phyloP scores from a whole-genome alignment of 2,888 invertebrate species.

The Apocheima hispidaria region DNA sequence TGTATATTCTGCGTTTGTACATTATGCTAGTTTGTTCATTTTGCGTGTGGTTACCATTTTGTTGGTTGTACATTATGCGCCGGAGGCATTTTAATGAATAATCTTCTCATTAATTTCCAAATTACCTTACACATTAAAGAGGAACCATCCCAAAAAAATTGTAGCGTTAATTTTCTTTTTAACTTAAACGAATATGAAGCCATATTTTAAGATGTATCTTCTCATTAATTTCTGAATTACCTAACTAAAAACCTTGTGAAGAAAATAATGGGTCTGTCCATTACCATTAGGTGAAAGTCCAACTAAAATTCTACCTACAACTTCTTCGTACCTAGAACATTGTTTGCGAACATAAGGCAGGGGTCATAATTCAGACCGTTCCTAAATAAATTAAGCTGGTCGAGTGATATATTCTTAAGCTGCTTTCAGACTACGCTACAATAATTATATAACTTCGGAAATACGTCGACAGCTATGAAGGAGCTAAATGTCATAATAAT shows the following conservation, averaged over 20 bases:
- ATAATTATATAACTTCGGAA: background rate
- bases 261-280: constrained; percentile 9
- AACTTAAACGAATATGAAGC: background rate
- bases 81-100: too few relatives aligned
- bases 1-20: too few relatives aligned
- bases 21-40: too few relatives aligned
- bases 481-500: too few relatives aligned
- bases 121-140: background rate
- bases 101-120: background rate
- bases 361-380: constrained; percentile 19
- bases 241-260: background rate
- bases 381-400: constrained; percentile 26
- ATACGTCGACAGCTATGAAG: too few relatives aligned
- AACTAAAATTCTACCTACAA: constrained; percentile 11
- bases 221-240: constrained; percentile 9
- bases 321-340: constrained; percentile 5
- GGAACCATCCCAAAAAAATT: too few relatives aligned
- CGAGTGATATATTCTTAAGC: constrained; percentile 8
- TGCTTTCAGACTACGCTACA: background rate
- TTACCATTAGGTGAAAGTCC: background rate
- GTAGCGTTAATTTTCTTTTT: background rate
- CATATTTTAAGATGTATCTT: constrained; percentile 8
- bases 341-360: constrained; percentile 10
- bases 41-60: too few relatives aligned
- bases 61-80: too few relatives aligned